These are phyloP conservation scores for Conopomorpha cramerella DNA, from an alignment of 1,140 invertebrate genomes.

Conservation along the genomic window DNA sequence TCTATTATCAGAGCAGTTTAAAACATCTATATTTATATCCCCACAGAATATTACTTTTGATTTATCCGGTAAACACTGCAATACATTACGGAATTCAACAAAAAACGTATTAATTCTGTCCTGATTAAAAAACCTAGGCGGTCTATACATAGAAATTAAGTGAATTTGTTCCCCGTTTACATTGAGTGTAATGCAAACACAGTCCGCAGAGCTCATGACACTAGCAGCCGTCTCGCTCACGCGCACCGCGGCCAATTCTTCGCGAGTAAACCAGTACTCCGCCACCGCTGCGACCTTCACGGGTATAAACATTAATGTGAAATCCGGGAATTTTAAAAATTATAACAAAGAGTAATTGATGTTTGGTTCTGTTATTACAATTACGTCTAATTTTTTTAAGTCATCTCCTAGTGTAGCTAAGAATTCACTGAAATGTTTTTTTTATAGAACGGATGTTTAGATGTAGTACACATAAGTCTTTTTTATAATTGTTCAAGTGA, in stretches of 20 bases:
- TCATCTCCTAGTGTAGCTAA: slow-evolving; percentile 1
- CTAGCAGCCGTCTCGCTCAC: background rate
- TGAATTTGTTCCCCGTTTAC: slow-evolving; percentile 2
- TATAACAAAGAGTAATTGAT: slow-evolving; percentile 1
- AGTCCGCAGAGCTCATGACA: slow-evolving; percentile 4
- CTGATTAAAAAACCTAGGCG: slow-evolving; percentile 5
- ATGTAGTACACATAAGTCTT: slow-evolving; percentile 5
- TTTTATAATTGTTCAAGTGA: too few relatives aligned
- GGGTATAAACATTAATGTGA: slow-evolving; percentile 2
- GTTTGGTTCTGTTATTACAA: slow-evolving; percentile 8
- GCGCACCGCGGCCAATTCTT: background rate
- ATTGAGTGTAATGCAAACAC: slow-evolving; percentile 3
- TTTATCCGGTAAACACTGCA: background rate
- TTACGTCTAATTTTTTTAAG: slow-evolving; percentile 4
- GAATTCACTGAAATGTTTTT: slow-evolving; percentile 8
- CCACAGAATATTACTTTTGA: slow-evolving; percentile 7
- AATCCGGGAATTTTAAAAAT: slow-evolving; percentile 5
- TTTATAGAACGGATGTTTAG: slow-evolving; percentile 7
- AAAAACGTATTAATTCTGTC: slow-evolving; percentile 4
- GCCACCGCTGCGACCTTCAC: slow-evolving; percentile 2
- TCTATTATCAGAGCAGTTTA: slow-evolving; percentile 2
- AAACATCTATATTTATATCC: slow-evolving; percentile 8
- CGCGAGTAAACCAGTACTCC: slow-evolving; percentile 9
- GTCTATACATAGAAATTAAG: slow-evolving; percentile 8
- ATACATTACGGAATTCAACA: slow-evolving; percentile 2